Evolutionary conservation across 2,797 vertebrate species (phyloP).

Genomic region (Manis pentadactyla): DNA sequence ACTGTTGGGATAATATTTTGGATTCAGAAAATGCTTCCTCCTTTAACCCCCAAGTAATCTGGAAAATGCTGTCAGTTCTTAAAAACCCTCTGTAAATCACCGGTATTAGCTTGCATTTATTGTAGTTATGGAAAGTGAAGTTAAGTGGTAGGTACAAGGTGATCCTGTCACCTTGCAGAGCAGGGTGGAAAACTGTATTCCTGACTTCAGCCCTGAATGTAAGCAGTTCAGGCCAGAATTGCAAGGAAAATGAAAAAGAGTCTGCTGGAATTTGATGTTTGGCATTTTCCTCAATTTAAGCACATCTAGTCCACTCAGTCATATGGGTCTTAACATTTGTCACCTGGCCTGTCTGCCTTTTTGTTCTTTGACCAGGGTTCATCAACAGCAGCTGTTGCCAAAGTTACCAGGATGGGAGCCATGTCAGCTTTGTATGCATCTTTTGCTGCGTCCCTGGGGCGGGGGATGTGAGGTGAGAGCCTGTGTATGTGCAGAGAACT

Average conservation of each 20-base stretch:
- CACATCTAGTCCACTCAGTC: background rate
- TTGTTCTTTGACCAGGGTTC: conserved; percentile 21
- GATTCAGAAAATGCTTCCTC: conserved; percentile 41
- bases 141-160: conserved; percentile 6
- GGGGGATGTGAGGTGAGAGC: background rate
- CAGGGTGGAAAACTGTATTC: background rate
- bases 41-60: background rate
- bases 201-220: background rate
- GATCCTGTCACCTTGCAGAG: conserved; percentile 41
- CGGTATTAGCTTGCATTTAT: background rate
- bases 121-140: background rate
- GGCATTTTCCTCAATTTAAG: background rate
- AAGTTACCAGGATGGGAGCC: background rate
- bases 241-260: background rate
- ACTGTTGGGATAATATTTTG: background rate
- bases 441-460: background rate
- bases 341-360: background rate
- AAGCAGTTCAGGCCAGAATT: background rate
- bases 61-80: background rate
- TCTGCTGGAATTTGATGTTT: background rate
- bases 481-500: background rate
- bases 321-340: background rate
- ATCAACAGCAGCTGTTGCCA: background rate
- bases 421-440: background rate
- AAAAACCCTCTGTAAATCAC: background rate